A percentile compares a stretch with the other conserved stretches of the same genome.
phyloP scores from a whole-genome alignment of 2,113 vertebrate species.

The Noctilio leporinus region DNA sequence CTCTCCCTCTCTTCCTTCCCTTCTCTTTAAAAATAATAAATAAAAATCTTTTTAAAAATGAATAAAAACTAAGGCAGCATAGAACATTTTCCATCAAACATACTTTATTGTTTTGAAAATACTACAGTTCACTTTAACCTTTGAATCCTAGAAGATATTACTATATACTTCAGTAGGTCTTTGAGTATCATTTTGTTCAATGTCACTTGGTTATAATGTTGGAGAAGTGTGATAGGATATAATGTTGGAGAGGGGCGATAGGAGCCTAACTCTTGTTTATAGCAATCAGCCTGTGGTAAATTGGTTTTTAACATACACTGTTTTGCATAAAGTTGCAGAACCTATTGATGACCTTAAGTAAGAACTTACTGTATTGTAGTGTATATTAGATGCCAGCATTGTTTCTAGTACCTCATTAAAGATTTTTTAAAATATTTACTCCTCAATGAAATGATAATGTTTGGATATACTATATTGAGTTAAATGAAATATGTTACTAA shows the following conservation, averaged over 20 bases:
- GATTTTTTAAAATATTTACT: background rate
- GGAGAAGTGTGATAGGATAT: background rate
- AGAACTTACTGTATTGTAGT: background rate
- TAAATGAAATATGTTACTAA: background rate
- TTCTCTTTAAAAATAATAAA: too few species aligned
- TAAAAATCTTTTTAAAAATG: too few species aligned
- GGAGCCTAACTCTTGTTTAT: background rate
- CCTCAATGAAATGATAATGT: background rate
- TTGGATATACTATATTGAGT: background rate
- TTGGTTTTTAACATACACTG: background rate
- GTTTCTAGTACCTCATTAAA: background rate
- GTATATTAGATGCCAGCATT: too few species aligned
- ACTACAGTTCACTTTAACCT: background rate
- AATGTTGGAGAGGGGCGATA: too few species aligned
- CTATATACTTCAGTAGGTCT: background rate
- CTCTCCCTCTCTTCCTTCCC: too few species aligned
- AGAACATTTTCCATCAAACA: background rate
- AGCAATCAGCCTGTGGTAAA: background rate
- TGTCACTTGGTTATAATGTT: background rate
- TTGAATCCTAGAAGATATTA: rapidly evolving
- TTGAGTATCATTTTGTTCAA: background rate
- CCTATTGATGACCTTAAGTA: background rate
- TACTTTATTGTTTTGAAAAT: background rate
- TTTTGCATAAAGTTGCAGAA: background rate
- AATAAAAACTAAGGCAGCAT: background rate